A percentile compares a stretch with the other conserved stretches of the same genome.
phyloP scores from a whole-genome alignment of 2,888 invertebrate genomes.

The Esperia sulphurella region DNA sequence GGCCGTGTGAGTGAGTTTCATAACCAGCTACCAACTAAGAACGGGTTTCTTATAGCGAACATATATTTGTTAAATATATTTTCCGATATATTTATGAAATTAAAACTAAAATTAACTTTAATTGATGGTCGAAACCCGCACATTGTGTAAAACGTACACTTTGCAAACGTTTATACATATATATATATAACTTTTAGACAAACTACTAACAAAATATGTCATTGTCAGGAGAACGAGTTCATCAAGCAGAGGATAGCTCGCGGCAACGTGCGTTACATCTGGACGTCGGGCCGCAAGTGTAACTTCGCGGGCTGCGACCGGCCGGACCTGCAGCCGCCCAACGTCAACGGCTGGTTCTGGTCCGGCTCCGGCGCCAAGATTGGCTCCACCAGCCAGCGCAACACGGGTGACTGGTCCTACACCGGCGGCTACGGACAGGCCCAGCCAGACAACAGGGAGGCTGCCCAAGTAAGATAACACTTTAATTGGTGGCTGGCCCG shows the following conservation, averaged over 20 bases:
- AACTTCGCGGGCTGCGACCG: slow-evolving; percentile 95
- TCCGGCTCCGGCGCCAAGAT: slow-evolving; percentile 95
- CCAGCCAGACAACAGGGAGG: slow-evolving; percentile 94
- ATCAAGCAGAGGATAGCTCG: slow-evolving; percentile 91
- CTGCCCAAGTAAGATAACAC: slow-evolving; percentile 84
- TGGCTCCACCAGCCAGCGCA: slow-evolving; percentile 91
- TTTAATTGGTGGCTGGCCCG: too few relatives aligned
- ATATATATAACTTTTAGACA: not conserved
- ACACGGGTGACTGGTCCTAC: slow-evolving; percentile 93
- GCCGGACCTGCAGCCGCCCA: slow-evolving; percentile 89
- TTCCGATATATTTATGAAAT: too few relatives aligned
- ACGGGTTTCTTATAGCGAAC: too few relatives aligned
- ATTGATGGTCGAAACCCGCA: too few relatives aligned
- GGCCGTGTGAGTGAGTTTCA: too few relatives aligned
- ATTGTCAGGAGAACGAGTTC: slow-evolving; percentile 87
- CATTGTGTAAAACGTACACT: too few relatives aligned
- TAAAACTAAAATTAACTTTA: too few relatives aligned
- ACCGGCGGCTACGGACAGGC: slow-evolving; percentile 93
- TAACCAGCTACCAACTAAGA: too few relatives aligned
- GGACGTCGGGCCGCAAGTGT: slow-evolving; percentile 95
- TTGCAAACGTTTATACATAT: too few relatives aligned
- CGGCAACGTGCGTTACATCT: slow-evolving; percentile 89
- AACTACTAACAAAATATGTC: not conserved
- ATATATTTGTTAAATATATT: too few relatives aligned
- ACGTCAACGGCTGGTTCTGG: slow-evolving; percentile 96